Conservation (phyloP, 2,797 vertebrate species). For the Scleropages formosus region DNA sequence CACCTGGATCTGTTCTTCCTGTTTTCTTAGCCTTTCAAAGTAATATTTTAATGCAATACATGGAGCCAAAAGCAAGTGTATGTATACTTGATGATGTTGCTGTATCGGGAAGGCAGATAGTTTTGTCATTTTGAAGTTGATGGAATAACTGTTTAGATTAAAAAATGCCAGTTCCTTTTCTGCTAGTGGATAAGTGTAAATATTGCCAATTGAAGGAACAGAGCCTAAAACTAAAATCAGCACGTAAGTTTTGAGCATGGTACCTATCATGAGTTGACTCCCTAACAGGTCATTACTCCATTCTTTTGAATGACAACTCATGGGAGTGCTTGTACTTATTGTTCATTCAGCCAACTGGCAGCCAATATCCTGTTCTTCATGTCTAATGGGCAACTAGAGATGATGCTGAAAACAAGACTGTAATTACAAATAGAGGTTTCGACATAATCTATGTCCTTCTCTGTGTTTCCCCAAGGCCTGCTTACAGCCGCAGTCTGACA, state of each 20-base stretch:
- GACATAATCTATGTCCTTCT: not conserved
- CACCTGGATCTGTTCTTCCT: no score
- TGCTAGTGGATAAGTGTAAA: not conserved
- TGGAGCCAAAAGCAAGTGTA: no score
- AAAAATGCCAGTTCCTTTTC: not conserved
- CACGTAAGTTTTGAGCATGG: not conserved
- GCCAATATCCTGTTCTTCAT: not conserved
- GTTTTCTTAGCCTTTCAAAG: no score
- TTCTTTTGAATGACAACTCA: constrained; percentile 19
- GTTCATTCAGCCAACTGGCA: constrained; percentile 6
- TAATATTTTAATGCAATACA: no score
- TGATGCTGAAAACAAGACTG: constrained; percentile 2
- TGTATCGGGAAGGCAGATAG: no score
- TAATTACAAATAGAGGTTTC: constrained; percentile 8
- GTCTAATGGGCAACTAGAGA: constrained; percentile 20
- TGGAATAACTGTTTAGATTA: constrained; percentile 5
- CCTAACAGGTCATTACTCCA: not conserved
- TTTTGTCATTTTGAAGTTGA: no score
- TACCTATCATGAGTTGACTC: not conserved
- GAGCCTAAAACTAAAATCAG: no score
- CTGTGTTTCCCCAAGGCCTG: constrained; percentile 13
- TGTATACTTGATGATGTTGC: no score
- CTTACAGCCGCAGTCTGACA: constrained; percentile 13
- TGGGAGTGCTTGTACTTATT: not conserved
- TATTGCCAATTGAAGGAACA: no score